phyloP scores from a whole-genome alignment of 2,888 invertebrate genomes.

The Sphinx pinastri region DNA sequence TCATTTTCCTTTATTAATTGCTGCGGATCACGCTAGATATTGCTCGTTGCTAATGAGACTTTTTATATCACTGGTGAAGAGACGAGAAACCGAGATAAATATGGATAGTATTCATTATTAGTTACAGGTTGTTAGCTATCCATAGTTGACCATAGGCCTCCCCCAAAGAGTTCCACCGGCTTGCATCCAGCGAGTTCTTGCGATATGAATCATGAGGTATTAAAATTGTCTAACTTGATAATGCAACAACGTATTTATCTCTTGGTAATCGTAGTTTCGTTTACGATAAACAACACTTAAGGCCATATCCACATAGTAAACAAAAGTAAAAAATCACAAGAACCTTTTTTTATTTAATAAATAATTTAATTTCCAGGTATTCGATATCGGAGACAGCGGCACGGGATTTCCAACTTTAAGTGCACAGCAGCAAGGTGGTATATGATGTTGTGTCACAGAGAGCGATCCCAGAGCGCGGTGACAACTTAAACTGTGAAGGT shows the following conservation, averaged over 20 bases:
- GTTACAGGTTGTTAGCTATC: too few relatives aligned
- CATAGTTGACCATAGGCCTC: too few relatives aligned
- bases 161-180: too few relatives aligned
- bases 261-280: background rate
- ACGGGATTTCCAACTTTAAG: conserved; percentile 1
- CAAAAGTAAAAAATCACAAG: background rate
- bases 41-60: background rate
- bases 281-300: conserved; percentile 1
- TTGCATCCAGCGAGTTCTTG: too few relatives aligned
- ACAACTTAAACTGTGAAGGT: conserved; percentile 58
- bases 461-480: conserved; percentile 42
- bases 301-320: background rate
- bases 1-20: conserved; percentile 3
- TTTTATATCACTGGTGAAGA: background rate
- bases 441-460: conserved; percentile 52
- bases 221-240: too few relatives aligned
- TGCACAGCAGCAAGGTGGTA: conserved; percentile 24
- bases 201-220: too few relatives aligned
- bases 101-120: too few relatives aligned
- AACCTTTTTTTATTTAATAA: background rate
- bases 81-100: background rate
- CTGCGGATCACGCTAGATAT: conserved; percentile 5
- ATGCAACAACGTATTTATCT: too few relatives aligned
- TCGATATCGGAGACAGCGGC: background rate
- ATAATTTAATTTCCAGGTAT: conserved; percentile 16